Evolutionary conservation across 2,113 vertebrate species (phyloP), one percentile per base, ranked within the genome.

Genomic region (Tupaia tana): DNA sequence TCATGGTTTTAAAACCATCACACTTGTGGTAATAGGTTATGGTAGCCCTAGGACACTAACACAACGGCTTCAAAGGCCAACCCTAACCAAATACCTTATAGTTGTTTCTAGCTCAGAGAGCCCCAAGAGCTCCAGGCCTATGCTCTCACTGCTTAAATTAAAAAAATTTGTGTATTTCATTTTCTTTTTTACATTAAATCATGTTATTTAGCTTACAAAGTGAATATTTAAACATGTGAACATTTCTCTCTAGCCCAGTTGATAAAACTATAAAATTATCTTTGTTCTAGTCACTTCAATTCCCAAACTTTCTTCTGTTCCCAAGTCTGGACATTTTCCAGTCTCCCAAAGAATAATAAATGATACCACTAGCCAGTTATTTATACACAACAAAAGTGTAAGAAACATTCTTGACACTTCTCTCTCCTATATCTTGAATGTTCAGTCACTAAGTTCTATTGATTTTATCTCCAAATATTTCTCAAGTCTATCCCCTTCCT

Each of bases 381-480:
- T 14, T 78, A 67, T 52, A 20, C 4, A 74, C 25, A 56, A 66
- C 19, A 56, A 54, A 67, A 67, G 54, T 18, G 66, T 27, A 83
- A 66, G 24, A 93, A 11, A 80, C 59, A 58, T 34, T 90, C n/a
- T 69, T 31, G 31, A 61, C 18, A 31, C 3, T 10, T 29, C 43
- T 90, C 7, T 89, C 29, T 86, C 29, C 56, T 70, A 52, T 15
- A 81, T 77, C 63, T 85, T 71, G n/a, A 59, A 79, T 34, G 58
- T 78, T 20, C 19, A 67, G 12, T 74, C 58, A 54, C 3, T 2
- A 83, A 56, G n/a, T n/a, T 66, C 63, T 77, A 13, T 12, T 34
- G 83, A 83, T 77, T 93, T 93, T 59, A 81, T 13, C n/a, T 87
- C 52, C 31, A 67, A 14, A 69, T 96, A 34, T 31, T 82, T 66